Conservation (phyloP, 2,113 vertebrate species). For the Lepidothrix coronata region DNA sequence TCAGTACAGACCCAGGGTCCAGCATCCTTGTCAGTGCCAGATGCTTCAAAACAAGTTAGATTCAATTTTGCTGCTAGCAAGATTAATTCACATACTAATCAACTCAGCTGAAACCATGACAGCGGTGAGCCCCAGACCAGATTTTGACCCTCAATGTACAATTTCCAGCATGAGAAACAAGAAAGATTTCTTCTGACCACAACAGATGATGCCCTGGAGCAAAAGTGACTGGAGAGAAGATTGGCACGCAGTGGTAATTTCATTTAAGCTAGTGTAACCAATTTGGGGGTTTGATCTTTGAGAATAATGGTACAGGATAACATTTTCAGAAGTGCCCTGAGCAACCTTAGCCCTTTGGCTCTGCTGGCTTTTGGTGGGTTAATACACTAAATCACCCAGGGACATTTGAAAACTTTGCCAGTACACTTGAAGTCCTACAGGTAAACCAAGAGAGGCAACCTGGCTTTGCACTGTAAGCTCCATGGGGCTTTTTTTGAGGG, state of each 20-base stretch:
- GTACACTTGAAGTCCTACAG: neutral
- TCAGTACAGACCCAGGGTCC: neutral
- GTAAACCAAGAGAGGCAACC: neutral
- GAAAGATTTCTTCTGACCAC: conserved; percentile 12
- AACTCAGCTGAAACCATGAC: neutral
- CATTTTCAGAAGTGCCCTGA: neutral
- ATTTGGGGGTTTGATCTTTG: conserved; percentile 26
- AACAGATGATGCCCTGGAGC: conserved; percentile 3
- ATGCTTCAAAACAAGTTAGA: neutral
- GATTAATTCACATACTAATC: conserved; percentile 3
- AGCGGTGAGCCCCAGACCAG: neutral
- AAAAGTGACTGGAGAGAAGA: conserved; percentile 21
- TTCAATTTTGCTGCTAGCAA: conserved; percentile 7
- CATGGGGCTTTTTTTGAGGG: neutral
- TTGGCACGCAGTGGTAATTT: neutral
- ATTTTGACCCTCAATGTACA: conserved; percentile 13
- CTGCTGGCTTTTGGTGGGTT: accelerated
- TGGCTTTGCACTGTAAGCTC: neutral
- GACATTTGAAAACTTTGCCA: neutral
- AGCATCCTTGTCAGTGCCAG: neutral
- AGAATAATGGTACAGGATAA: conserved; percentile 18
- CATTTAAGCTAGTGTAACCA: conserved; percentile 12
- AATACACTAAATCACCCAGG: neutral
- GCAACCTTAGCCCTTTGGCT: neutral
- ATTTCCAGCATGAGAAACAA: neutral